Conservation (phyloP, 2,888 invertebrate genomes). For the Mythimna vitellina region DNA sequence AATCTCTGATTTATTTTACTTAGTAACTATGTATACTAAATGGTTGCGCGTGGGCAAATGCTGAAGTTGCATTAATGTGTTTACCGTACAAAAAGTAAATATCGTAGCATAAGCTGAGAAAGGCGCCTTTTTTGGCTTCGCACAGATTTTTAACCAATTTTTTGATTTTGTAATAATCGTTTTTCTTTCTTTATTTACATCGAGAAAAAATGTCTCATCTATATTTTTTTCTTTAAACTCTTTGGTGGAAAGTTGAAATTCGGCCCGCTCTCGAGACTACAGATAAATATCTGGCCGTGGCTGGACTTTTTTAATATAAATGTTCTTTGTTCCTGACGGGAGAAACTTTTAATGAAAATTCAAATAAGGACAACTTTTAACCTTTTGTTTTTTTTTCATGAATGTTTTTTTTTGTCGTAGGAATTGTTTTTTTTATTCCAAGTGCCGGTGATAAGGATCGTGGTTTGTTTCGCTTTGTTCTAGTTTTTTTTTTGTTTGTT, state of each 20-base stretch:
- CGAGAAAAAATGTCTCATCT: constrained; percentile 65
- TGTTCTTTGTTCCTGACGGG: constrained; percentile 90
- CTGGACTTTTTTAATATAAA: constrained; percentile 91
- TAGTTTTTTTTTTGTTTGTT: constrained; percentile 47
- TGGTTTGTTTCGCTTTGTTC: constrained; percentile 63
- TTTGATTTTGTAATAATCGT: too few species aligned
- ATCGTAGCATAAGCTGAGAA: too few species aligned
- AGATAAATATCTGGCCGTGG: constrained; percentile 90
- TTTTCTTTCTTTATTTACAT: too few species aligned
- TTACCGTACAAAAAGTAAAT: too few species aligned
- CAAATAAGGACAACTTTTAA: constrained; percentile 89
- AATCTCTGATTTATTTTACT: too few species aligned
- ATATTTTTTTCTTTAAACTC: constrained; percentile 67
- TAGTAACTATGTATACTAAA: too few species aligned
- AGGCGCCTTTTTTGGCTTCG: too few species aligned
- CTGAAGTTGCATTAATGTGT: too few species aligned
- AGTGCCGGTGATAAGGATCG: constrained; percentile 74
- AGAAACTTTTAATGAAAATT: constrained; percentile 89
- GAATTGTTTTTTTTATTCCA: constrained; percentile 83
- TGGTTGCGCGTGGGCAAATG: too few species aligned
- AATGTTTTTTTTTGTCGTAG: constrained; percentile 74
- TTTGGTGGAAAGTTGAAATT: constrained; percentile 85
- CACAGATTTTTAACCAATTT: too few species aligned
- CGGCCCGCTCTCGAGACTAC: constrained; percentile 89
- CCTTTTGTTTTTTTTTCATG: constrained; percentile 80